Evolutionary conservation across 2,888 invertebrate species (phyloP), one percentile per base, ranked within the genome.

Genomic region (Colletes collaris): DNA sequence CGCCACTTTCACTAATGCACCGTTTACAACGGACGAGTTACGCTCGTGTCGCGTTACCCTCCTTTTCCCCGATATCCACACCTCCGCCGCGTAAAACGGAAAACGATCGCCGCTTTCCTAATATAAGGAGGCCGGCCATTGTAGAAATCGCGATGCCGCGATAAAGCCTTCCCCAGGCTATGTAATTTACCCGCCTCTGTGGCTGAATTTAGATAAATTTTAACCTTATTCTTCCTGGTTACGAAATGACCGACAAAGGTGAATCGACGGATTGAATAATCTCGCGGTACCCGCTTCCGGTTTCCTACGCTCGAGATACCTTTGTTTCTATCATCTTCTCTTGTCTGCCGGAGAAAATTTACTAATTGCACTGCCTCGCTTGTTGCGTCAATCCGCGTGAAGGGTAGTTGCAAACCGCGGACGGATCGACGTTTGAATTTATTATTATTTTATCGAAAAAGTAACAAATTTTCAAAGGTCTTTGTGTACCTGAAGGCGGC

Each of bases 1-100:
- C 79, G 74, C 82, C 85, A 88, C 88, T 88, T 88, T 88, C 88
- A 84, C 88, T 88, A 83, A 85, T 86, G 82, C 85, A 59, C 78
- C 80, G 83, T 83, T 73, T 83, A 79, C 83, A 79, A 86, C 80
- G 59, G 82, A 84, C 81, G 70, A 76, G 79, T 82, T 84, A 81
- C 76, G 75, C 72, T 84, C 79, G 71, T 65, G 78, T 80, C 80
- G 75, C 79, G 59, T 80, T 74, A 71, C 73, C 79, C 81, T 72
- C 68, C 70, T 64, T 74, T 67, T 56, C 64, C 60, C 46, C 13
- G 68, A 59, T 73, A n/a, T 56, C 40, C 63, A 52, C 37, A 67
- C 53, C 52, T 55, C 40, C 2, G 56, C 50, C 62, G 71, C 56
- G 50, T 62, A 58, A 71, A 81, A 59, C 55, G 52, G 64, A 59